Evolutionary conservation across 2,797 vertebrate species (phyloP).

Genomic region (Sebastes diploproa): DNA sequence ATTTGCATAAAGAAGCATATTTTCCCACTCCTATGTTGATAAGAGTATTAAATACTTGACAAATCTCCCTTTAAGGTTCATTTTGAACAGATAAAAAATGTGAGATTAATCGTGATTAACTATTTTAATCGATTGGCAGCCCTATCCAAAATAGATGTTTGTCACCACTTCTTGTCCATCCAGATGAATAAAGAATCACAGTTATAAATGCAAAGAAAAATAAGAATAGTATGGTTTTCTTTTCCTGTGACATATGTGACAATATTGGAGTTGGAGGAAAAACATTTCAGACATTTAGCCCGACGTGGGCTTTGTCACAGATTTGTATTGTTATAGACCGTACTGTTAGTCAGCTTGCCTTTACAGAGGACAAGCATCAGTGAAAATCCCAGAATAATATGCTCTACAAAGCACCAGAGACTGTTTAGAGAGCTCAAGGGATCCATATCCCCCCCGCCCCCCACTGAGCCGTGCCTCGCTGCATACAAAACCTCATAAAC

Average conservation of each 20-base stretch:
- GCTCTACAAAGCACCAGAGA: slow-evolving; percentile 23
- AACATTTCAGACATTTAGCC: neutral
- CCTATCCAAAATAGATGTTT: neutral
- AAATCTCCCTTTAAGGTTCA: too few relatives aligned
- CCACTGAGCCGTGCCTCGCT: slow-evolving; percentile 12
- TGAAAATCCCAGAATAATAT: slow-evolving; percentile 30
- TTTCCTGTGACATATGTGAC: neutral
- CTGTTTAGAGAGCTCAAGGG: slow-evolving; percentile 50
- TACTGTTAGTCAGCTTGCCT: neutral
- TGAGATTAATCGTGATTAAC: accelerated
- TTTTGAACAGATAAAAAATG: too few relatives aligned
- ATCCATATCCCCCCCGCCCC: slow-evolving; percentile 16
- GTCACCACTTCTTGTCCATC: neutral
- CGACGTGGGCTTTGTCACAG: neutral
- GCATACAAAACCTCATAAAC: slow-evolving; percentile 30
- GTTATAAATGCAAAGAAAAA: neutral
- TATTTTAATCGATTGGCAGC: too few relatives aligned
- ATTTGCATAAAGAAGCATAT: too few relatives aligned
- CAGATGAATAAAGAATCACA: neutral
- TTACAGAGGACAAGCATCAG: slow-evolving; percentile 27
- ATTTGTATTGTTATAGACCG: neutral
- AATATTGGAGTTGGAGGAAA: neutral
- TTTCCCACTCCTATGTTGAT: too few relatives aligned
- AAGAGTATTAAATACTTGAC: too few relatives aligned
- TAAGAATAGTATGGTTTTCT: neutral